These are phyloP conservation scores for Synanthedon myopaeformis DNA, from an alignment of 2,888 invertebrate genomes.

Conservation along the genomic window DNA sequence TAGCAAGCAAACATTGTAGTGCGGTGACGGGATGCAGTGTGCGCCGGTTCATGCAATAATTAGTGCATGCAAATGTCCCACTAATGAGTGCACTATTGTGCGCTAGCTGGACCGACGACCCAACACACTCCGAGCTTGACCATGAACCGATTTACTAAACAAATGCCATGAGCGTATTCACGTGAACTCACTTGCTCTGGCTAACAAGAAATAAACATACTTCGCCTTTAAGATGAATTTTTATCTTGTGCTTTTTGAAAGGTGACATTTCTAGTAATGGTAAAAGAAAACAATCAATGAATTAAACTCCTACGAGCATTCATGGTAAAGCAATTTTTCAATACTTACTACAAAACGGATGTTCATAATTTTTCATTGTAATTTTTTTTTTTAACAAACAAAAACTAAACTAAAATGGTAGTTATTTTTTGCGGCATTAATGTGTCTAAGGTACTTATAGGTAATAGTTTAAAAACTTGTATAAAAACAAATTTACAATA, in stretches of 20 bases:
- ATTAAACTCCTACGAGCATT: no score
- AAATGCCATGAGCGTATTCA: no score
- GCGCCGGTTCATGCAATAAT: conserved; percentile 21
- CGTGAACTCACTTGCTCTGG: no score
- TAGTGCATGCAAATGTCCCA: conserved; percentile 33
- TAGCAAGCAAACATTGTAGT: neutral
- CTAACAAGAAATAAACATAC: no score
- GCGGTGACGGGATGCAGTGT: conserved; percentile 18
- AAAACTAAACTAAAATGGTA: neutral
- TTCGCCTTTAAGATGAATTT: no score
- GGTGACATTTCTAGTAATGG: no score
- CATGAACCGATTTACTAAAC: neutral
- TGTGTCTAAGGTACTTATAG: neutral
- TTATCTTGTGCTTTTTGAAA: no score
- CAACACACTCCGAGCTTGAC: neutral
- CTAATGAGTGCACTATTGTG: conserved; percentile 43
- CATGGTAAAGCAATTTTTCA: no score
- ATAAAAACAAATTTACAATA: conserved; percentile 14
- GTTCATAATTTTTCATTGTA: no score
- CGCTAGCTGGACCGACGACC: conserved; percentile 1
- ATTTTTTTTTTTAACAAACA: neutral
- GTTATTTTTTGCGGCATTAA: neutral
- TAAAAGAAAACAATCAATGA: no score
- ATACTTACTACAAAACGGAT: no score
- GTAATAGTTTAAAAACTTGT: neutral